Evolutionary conservation across 2,113 vertebrate species (phyloP), one percentile per base, ranked within the genome.

Genomic region (Tylochromis polylepis): DNA sequence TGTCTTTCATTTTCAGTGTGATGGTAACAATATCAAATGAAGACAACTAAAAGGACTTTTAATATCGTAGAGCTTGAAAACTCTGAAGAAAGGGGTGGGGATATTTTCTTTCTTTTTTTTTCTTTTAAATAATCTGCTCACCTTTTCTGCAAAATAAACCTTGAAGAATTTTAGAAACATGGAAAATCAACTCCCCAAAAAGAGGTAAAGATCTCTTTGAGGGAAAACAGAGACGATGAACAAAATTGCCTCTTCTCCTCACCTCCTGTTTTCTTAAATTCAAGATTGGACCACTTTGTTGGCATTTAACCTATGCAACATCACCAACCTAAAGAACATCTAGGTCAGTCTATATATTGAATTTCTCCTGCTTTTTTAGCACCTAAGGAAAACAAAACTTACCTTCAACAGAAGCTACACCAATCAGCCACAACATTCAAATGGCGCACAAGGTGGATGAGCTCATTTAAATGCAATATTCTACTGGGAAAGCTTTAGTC

Each of bases 301-400:
- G 97, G 91, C 92, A 96, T 97, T 96, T 96, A 90, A 91, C 49
- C 95, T 93, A 95, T 90, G 85, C 96, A 88, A 78, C 59, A 86
- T 91, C 65, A 92, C 94, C 91, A 80, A 83, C 84, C 87, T 79
- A 36, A 85, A 92, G 87, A 86, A 87, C 70, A 59, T 81, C 84
- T 91, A 92, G 88, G 91, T 95, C 94, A 93, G 65, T 38, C 57
- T 79, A 70, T 91, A 72, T 89, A 92, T 88, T 65, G 83, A 81
- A 81, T 82, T 41, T 86, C 83, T 67, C 86, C 85, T 29, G 16
- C 67, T 65, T 87, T 81, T 77, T 81, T 85, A 22, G 60, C 55
- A 56, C 56, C 24, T 75, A 11, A 84, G 53, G 9, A 38, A 92
- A 88, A 86, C 84, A 59, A 34, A 87, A 60, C 8, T 34, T 36